Conservation (phyloP, 2,113 vertebrate species). For the Antennarius striatus region DNA sequence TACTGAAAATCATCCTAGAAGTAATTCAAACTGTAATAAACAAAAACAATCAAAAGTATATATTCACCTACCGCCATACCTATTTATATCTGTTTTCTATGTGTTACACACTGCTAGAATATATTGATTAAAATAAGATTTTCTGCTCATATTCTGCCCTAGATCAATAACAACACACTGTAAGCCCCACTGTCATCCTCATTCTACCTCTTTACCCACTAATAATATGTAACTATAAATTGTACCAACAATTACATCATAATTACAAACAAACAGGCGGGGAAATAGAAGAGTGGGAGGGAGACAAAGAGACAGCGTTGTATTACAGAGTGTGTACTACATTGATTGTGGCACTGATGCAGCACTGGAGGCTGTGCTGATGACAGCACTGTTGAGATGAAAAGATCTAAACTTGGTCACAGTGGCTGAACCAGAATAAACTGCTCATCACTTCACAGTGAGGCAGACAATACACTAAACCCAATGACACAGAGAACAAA, state of each 20-base stretch:
- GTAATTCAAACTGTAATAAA: constrained; percentile 3
- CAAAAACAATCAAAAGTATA: no score
- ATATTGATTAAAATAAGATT: background rate
- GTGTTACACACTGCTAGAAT: background rate
- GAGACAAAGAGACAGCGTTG: constrained; percentile 13
- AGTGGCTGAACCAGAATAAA: constrained; percentile 45
- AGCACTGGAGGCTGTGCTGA: constrained; percentile 63
- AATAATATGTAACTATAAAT: constrained; percentile 48
- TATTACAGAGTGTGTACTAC: constrained; percentile 40
- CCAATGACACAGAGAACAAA: constrained; percentile 4
- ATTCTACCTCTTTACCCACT: background rate
- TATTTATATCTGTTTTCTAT: no score
- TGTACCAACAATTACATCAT: constrained; percentile 46
- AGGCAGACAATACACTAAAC: constrained; percentile 20
- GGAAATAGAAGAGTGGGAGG: constrained; percentile 2
- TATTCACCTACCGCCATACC: no score
- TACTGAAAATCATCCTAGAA: constrained; percentile 18
- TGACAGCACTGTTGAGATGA: constrained; percentile 62
- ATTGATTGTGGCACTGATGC: constrained; percentile 65
- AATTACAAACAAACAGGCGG: constrained; percentile 39
- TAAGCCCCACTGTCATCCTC: no score
- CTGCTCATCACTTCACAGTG: constrained; percentile 13
- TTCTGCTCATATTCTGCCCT: background rate
- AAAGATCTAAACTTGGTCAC: constrained; percentile 42
- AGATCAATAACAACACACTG: no score